Evolutionary conservation across 37 sponge, comb jelly and placozoan genomes (phyloP).

Genomic region (Bolinopsis microptera): DNA sequence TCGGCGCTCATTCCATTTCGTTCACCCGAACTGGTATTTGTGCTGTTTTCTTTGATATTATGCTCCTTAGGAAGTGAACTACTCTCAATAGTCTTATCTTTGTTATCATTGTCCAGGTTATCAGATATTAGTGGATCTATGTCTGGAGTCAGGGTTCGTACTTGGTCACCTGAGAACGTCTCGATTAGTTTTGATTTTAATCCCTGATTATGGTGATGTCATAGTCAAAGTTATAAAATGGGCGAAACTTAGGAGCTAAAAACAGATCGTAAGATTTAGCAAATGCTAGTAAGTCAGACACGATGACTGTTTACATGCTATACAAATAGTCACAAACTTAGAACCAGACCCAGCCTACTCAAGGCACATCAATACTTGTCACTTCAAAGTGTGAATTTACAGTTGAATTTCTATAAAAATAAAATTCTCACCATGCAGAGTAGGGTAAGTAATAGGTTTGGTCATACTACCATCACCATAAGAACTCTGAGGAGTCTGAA

Average conservation of each 20-base stretch:
- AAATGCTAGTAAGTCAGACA: no score
- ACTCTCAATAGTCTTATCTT: neutral
- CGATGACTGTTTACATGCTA: no score
- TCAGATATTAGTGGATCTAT: neutral
- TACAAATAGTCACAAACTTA: no score
- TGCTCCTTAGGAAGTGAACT: neutral
- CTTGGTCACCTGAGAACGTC: neutral
- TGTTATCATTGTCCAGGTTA: neutral
- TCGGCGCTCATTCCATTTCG: neutral
- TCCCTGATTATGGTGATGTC: no score
- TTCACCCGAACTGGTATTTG: no score
- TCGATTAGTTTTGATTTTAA: neutral
- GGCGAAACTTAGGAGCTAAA: neutral
- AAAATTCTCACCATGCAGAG: neutral
- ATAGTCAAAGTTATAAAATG: neutral
- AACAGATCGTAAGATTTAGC: no score
- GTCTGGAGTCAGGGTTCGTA: neutral
- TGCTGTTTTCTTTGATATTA: neutral
- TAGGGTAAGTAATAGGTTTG: neutral
- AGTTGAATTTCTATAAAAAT: no score
- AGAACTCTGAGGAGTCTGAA: neutral
- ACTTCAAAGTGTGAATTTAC: no score
- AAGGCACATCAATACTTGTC: no score
- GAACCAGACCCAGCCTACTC: no score
- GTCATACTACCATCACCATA: neutral